phyloP scores from a whole-genome alignment of 2,888 invertebrate species.

The Muschampia plurimacula region DNA sequence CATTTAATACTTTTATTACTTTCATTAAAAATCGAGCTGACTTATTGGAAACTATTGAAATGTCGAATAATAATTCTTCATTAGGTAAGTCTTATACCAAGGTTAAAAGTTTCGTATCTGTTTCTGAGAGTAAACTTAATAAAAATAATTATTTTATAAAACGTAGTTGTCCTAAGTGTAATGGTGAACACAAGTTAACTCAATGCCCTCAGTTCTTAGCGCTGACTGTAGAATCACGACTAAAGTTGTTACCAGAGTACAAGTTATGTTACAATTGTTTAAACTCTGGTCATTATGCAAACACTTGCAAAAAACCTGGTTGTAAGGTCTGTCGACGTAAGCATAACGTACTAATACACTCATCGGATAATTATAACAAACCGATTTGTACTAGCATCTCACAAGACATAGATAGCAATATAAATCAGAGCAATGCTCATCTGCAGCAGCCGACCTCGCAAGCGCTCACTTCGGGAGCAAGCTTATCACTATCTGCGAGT shows the following conservation, averaged over 20 bases:
- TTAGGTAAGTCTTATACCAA: neutral
- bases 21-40: neutral
- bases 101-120: neutral
- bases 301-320: neutral
- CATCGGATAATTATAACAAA: neutral
- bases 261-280: constrained; percentile 9
- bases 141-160: neutral
- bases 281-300: neutral
- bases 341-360: constrained; percentile 8
- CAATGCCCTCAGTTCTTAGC: neutral
- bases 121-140: neutral
- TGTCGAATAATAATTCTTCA: neutral
- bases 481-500: constrained; percentile 11
- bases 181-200: neutral
- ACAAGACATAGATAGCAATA: neutral
- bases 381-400: neutral
- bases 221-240: neutral
- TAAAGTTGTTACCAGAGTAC: constrained; percentile 6
- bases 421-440: neutral
- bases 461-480: neutral
- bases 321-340: constrained; percentile 24
- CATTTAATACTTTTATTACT: neutral
- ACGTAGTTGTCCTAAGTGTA: neutral
- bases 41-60: neutral
- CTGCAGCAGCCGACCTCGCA: constrained; percentile 6